These are phyloP conservation scores for Brachionus angularis DNA, from an alignment of 1,140 invertebrate genomes.

Conservation along the genomic window DNA sequence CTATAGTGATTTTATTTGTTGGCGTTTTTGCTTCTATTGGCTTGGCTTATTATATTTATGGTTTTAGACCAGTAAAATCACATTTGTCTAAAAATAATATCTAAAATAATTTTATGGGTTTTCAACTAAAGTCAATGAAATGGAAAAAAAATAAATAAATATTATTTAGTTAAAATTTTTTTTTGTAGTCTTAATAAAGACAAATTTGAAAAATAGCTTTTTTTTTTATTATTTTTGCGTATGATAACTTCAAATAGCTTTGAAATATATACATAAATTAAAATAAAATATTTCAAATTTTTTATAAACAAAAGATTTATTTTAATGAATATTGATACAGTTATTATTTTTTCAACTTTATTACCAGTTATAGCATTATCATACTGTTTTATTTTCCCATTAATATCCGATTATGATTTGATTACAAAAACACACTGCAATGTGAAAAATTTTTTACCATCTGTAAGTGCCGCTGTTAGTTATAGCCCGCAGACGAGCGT, in stretches of 20 bases:
- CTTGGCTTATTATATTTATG: neutral
- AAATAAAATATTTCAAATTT: no score
- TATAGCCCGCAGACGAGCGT: neutral
- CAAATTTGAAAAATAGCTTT: no score
- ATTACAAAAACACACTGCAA: neutral
- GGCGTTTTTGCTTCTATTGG: neutral
- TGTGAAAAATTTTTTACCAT: constrained; percentile 25
- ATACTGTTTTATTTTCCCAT: neutral
- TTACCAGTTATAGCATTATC: neutral
- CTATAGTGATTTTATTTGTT: constrained; percentile 3
- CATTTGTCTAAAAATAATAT: no score
- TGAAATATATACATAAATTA: no score
- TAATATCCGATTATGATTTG: neutral
- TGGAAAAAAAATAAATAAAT: constrained; percentile 2
- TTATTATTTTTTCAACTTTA: no score
- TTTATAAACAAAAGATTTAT: no score
- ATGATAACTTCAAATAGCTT: no score
- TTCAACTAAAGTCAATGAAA: constrained; percentile 8
- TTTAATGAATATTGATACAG: no score
- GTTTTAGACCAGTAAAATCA: neutral
- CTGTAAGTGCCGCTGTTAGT: neutral
- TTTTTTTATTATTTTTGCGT: no score
- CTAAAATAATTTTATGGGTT: no score
- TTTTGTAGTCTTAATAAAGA: no score
- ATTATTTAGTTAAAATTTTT: neutral